Evolutionary conservation across 2,888 invertebrate genomes (phyloP).

Genomic region (Apamea crenata): DNA sequence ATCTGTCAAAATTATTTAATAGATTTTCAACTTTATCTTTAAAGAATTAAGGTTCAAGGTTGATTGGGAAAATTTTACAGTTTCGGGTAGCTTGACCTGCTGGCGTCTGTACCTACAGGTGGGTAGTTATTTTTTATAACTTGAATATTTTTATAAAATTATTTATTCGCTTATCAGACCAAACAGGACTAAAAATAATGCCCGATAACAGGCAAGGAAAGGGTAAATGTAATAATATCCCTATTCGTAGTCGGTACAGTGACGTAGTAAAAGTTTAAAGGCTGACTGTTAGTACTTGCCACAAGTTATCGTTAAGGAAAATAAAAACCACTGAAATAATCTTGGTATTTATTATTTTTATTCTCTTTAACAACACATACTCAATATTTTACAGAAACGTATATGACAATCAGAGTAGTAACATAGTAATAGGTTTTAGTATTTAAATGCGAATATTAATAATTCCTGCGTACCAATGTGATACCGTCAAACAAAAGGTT

Average conservation of each 20-base stretch:
- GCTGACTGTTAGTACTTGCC: not conserved
- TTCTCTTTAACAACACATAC: constrained; percentile 91
- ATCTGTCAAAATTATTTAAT: too few relatives aligned
- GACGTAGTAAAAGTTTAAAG: not conserved
- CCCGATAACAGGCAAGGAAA: not conserved
- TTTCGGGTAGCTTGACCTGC: too few relatives aligned
- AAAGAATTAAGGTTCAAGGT: too few relatives aligned
- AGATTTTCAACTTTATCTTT: too few relatives aligned
- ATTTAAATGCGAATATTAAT: constrained; percentile 88
- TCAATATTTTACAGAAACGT: constrained; percentile 91
- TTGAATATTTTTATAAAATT: not conserved
- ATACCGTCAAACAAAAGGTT: constrained; percentile 69
- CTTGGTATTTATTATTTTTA: constrained; percentile 89
- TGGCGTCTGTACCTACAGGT: not conserved
- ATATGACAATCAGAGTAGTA: constrained; percentile 90
- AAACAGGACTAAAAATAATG: not conserved
- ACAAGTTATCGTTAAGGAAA: constrained; percentile 50
- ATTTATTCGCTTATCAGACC: not conserved
- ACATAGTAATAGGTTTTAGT: constrained; percentile 88
- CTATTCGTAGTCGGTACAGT: not conserved
- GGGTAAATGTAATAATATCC: not conserved
- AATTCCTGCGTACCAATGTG: constrained; percentile 79
- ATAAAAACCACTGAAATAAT: constrained; percentile 75
- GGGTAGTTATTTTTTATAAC: not conserved
- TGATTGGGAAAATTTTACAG: too few relatives aligned